Percentiles rank a stretch among this genome's conserved stretches.
Conservation (phyloP, 1,140 invertebrate species). For the Cheumatopsyche charites region DNA sequence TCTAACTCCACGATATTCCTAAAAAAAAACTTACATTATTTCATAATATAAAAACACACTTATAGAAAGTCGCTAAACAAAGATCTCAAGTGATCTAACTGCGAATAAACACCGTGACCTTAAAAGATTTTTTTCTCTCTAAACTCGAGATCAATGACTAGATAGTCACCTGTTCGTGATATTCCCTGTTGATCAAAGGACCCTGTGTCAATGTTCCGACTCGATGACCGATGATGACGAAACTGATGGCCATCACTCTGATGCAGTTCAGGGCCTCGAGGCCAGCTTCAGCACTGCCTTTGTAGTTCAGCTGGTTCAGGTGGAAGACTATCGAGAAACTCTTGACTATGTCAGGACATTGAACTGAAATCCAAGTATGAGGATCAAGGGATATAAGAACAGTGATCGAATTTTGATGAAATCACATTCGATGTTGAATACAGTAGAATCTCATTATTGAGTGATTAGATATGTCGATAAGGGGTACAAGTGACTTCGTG, state of each 20-base stretch:
- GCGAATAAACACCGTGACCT: too few species aligned
- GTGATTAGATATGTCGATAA: too few species aligned
- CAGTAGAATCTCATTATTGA: too few species aligned
- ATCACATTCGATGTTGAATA: too few species aligned
- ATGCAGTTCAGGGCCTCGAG: slow-evolving; percentile 61
- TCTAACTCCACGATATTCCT: slow-evolving; percentile 12
- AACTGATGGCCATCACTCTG: slow-evolving; percentile 60
- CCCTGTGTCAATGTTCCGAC: slow-evolving; percentile 60
- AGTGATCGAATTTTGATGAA: too few species aligned
- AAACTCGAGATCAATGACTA: neutral
- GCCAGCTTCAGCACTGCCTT: slow-evolving; percentile 49
- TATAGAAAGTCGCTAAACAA: too few species aligned
- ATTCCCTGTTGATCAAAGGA: slow-evolving; percentile 61
- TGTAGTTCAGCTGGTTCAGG: slow-evolving; percentile 24
- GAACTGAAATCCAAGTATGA: neutral
- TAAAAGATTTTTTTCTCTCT: neutral
- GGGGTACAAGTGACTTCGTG: too few species aligned
- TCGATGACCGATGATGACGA: slow-evolving; percentile 61
- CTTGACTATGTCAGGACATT: slow-evolving; percentile 17
- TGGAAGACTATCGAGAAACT: slow-evolving; percentile 27
- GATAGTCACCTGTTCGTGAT: slow-evolving; percentile 57
- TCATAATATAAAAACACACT: too few species aligned
- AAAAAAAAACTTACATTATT: too few species aligned
- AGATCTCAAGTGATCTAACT: too few species aligned
- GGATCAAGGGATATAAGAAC: too few species aligned